phyloP scores from a whole-genome alignment of 2,797 vertebrate species.

The Garrulus glandarius region DNA sequence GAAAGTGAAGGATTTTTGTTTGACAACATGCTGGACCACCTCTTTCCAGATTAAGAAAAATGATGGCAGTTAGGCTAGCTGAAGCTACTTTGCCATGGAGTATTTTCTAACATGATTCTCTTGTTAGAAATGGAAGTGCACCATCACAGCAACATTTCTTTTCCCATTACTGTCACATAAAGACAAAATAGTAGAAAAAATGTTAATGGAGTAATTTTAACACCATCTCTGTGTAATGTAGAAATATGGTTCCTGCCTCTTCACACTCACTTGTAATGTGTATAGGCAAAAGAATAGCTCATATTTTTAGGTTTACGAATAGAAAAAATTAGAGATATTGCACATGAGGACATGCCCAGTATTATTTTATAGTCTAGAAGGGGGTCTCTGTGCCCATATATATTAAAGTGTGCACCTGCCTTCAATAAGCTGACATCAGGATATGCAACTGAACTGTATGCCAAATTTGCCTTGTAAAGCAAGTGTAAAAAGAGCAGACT shows the following conservation, averaged over 20 bases:
- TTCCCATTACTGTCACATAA: conserved; percentile 3
- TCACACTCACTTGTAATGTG: conserved; percentile 27
- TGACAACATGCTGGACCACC: not conserved
- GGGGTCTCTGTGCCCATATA: conserved; percentile 68
- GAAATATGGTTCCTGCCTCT: conserved; percentile 14
- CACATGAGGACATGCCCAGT: conserved; percentile 58
- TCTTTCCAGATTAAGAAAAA: not conserved
- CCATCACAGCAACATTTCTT: conserved; percentile 15
- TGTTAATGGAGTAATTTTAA: not conserved
- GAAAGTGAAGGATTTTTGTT: not conserved
- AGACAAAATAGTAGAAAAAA: conserved; percentile 15
- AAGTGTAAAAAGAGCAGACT: conserved; percentile 64
- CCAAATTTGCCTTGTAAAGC: conserved; percentile 75
- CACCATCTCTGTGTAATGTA: not conserved
- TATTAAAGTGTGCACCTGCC: conserved; percentile 76
- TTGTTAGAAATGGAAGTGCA: conserved; percentile 20
- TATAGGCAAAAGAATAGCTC: conserved; percentile 41
- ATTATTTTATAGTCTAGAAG: conserved; percentile 72
- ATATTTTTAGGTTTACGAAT: conserved; percentile 60
- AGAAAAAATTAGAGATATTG: conserved; percentile 56
- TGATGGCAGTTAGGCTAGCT: not conserved
- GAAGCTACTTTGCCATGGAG: not conserved
- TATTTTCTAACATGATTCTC: not conserved
- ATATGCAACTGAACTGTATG: conserved; percentile 43
- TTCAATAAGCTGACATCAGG: conserved; percentile 71